Conservation (phyloP, 2,113 vertebrate species). For the Pipa parva region DNA sequence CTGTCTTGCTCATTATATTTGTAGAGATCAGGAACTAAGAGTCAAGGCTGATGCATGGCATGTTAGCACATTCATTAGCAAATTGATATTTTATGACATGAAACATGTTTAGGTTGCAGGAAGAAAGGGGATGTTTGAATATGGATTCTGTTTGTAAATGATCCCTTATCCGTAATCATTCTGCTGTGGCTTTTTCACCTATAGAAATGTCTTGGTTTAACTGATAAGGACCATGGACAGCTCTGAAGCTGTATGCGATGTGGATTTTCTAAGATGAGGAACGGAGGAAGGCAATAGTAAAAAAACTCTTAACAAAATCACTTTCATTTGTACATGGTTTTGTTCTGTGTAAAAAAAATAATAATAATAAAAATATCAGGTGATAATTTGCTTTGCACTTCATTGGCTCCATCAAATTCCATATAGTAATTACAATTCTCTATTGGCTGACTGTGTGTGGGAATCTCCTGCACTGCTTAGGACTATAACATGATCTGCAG, state of each 20-base stretch:
- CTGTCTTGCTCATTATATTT: conserved; percentile 44
- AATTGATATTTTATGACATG: neutral
- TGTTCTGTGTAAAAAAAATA: neutral
- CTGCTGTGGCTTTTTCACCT: neutral
- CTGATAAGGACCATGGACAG: conserved; percentile 64
- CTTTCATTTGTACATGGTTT: neutral
- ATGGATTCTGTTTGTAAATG: neutral
- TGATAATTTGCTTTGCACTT: conserved; percentile 19
- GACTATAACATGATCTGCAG: neutral
- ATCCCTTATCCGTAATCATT: neutral
- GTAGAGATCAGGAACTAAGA: conserved; percentile 49
- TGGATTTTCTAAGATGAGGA: conserved; percentile 10
- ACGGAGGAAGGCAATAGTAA: conserved; percentile 45
- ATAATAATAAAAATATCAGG: conserved; percentile 7
- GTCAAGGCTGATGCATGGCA: conserved; percentile 45
- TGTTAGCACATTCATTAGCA: conserved; percentile 37
- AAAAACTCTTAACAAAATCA: conserved; percentile 1
- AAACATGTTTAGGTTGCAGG: neutral
- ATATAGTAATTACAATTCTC: conserved; percentile 5
- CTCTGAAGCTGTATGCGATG: conserved; percentile 46
- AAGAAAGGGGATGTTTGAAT: neutral
- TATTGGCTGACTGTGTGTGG: conserved; percentile 25
- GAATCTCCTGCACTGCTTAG: conserved; percentile 11
- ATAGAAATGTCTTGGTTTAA: conserved; percentile 25
- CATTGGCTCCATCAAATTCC: conserved; percentile 19